A percentile compares a stretch with the other conserved stretches of the same genome.
Conservation (phyloP, 2,797 vertebrate species). For the Sebastes iracundus region DNA sequence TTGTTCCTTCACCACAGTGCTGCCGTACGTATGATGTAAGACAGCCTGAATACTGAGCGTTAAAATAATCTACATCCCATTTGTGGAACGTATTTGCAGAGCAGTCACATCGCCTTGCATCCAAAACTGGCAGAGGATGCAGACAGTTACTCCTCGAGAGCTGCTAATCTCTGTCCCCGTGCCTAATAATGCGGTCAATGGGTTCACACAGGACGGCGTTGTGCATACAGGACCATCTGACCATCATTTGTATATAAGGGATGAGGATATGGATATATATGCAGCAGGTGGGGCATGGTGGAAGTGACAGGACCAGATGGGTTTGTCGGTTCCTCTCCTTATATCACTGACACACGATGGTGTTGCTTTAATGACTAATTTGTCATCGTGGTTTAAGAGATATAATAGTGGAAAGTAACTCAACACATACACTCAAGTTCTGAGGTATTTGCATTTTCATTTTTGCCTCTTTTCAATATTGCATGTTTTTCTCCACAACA, state of each 20-base stretch:
- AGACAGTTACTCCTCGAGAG: constrained; percentile 26
- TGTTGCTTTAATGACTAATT: constrained; percentile 11
- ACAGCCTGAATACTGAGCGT: constrained; percentile 47
- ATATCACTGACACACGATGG: constrained; percentile 3
- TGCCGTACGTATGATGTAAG: constrained; percentile 41
- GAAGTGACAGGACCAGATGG: constrained; percentile 49
- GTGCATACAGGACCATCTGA: constrained; percentile 30
- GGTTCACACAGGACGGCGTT: constrained; percentile 1
- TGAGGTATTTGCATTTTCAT: no score
- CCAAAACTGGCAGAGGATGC: constrained; percentile 45
- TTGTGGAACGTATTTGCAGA: constrained; percentile 52
- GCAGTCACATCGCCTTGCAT: constrained; percentile 46
- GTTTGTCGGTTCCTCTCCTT: background rate
- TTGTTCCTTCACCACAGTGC: constrained; percentile 36
- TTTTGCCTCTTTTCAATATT: background rate
- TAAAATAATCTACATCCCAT: constrained; percentile 60
- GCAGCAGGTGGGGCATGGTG: constrained; percentile 24
- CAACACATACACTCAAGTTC: background rate
- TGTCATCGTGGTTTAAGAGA: background rate
- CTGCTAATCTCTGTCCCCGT: constrained; percentile 37
- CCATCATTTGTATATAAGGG: constrained; percentile 26
- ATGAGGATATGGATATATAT: constrained; percentile 11
- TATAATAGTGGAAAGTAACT: background rate
- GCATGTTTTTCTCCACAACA: background rate
- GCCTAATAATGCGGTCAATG: constrained; percentile 34